Evolutionary conservation across 2,888 invertebrate genomes (phyloP), one percentile per base, ranked within the genome.

Genomic region (Alloplasta piceator): DNA sequence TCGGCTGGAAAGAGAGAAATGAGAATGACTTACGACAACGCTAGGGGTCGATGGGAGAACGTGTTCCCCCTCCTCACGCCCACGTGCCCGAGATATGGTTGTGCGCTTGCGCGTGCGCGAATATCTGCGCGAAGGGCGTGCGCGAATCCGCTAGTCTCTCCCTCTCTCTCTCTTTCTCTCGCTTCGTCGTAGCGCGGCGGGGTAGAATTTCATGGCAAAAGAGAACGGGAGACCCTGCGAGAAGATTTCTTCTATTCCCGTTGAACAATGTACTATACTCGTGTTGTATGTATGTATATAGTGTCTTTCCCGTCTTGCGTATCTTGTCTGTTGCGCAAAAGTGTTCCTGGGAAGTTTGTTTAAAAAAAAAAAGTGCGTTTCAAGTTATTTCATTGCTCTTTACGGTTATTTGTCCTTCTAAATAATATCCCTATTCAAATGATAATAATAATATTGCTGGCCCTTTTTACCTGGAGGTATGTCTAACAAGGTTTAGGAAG

Each of bases 171-270:
- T 52, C 43, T 60, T 58, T 73, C 64, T 60, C 60, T 55, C 38
- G 41, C 64, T 43, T 55, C 72, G 55, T 63, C 16, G 56, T 61
- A 7, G 46, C 61, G 14, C 73, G 74, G 75, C 78, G 73, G 83
- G 63, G 39, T 73, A 73, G 87, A 85, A 86, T 88, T 82, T 82
- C 82, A 82, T 77, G 77, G 79, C 76, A 74, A 43, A 50, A 78
- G 64, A 68, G 76, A 80, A 63, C 61, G 36, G n/a, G n/a, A n/a
- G n/a, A n/a, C n/a, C n/a, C n/a, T n/a, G n/a, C 77, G 75, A 68
- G 74, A 80, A 80, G 83, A 84, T 84, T 84, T 83, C 83, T 84
- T 82, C 74, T 74, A 66, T 79, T 78, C 66, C 74, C 77, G 75
- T 52, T 41, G 26, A 60, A 60, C 72, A 48, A 79, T 80, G 61